Percentiles rank a stretch among this genome's conserved stretches.
Conservation (phyloP, 2,113 vertebrate genomes). For the Ctenomys sociabilis region DNA sequence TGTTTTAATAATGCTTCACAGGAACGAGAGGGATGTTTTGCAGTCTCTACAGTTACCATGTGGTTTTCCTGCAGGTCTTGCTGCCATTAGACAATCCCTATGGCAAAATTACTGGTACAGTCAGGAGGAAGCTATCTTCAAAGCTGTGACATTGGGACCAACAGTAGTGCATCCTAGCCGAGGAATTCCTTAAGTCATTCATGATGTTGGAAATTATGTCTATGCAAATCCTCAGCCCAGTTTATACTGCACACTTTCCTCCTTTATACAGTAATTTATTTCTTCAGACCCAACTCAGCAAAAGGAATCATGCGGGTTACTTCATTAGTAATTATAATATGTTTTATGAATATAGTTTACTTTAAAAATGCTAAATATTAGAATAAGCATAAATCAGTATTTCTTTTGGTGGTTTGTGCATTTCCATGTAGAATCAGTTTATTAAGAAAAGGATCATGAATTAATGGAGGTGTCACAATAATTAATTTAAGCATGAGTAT, state of each 20-base stretch:
- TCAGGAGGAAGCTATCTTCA: conserved; percentile 88
- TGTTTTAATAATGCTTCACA: neutral
- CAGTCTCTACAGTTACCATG: neutral
- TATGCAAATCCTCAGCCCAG: conserved; percentile 31
- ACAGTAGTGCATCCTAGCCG: neutral
- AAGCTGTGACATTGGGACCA: conserved; percentile 85
- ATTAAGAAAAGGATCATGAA: conserved; percentile 67
- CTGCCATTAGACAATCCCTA: conserved; percentile 93
- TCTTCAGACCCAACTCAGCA: conserved; percentile 15
- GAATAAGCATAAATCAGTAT: conserved; percentile 23
- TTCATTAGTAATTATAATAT: neutral
- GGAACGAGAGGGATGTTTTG: neutral
- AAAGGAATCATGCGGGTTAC: neutral
- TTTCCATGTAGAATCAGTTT: conserved; percentile 49
- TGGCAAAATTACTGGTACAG: conserved; percentile 93
- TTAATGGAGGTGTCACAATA: conserved; percentile 48
- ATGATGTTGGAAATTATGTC: conserved; percentile 3
- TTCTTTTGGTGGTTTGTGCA: conserved; percentile 54
- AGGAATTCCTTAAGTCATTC: neutral
- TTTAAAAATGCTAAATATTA: conserved; percentile 47
- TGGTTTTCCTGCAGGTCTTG: conserved; percentile 88
- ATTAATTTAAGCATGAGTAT: conserved; percentile 43
- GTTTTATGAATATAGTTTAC: neutral
- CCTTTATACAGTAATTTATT: conserved; percentile 36
- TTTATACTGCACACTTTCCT: conserved; percentile 54